Evolutionary conservation across 1,140 invertebrate genomes (phyloP).

Genomic region (Drosophila sp.): DNA sequence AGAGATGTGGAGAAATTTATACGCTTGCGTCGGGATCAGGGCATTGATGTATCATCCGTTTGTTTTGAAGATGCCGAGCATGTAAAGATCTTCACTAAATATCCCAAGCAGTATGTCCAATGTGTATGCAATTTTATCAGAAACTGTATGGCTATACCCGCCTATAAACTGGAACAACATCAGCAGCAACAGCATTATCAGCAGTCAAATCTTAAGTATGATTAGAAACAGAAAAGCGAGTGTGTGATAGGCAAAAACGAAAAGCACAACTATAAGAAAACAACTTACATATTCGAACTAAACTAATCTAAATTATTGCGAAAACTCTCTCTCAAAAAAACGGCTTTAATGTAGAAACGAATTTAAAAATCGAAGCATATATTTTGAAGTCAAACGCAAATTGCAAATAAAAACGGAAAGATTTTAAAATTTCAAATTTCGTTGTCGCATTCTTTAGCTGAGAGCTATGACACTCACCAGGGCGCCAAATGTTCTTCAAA

Average conservation of each 20-base stretch:
- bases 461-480: background rate
- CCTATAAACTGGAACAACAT: slow-evolving; percentile 24
- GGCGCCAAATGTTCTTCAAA: background rate
- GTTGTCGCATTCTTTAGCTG: background rate
- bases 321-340: slow-evolving; percentile 23
- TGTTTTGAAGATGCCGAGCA: slow-evolving; percentile 88
- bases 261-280: slow-evolving; percentile 10
- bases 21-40: slow-evolving; percentile 84
- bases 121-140: slow-evolving; percentile 86
- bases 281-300: slow-evolving; percentile 32
- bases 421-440: slow-evolving; percentile 13
- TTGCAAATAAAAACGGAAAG: slow-evolving; percentile 15
- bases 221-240: slow-evolving; percentile 38
- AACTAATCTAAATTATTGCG: slow-evolving; percentile 35
- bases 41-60: slow-evolving; percentile 85
- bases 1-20: slow-evolving; percentile 87
- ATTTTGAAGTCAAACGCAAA: slow-evolving; percentile 28
- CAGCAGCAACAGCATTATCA: slow-evolving; percentile 13
- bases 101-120: slow-evolving; percentile 86
- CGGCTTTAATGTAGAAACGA: slow-evolving; percentile 63
- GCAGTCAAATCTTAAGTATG: slow-evolving; percentile 53
- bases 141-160: slow-evolving; percentile 83
- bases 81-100: slow-evolving; percentile 87
- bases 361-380: slow-evolving; percentile 52
- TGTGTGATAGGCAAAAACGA: slow-evolving; percentile 15